Evolutionary conservation across 2,888 invertebrate species (phyloP).

Genomic region (Thalpophila matura): DNA sequence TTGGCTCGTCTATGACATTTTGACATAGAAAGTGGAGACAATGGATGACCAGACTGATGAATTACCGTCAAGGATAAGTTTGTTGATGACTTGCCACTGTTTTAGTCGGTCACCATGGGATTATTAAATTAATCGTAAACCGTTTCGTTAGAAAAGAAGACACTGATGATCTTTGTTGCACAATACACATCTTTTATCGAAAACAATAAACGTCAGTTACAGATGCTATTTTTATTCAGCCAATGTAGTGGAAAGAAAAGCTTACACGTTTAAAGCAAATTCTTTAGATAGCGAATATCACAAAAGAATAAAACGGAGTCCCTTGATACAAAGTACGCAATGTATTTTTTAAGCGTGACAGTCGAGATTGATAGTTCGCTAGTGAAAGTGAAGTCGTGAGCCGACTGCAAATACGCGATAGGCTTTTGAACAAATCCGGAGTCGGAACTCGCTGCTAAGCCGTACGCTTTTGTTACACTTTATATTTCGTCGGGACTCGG

Average conservation of each 20-base stretch:
- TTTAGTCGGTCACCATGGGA: background rate
- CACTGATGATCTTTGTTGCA: background rate
- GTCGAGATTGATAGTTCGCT: slow-evolving; percentile 77
- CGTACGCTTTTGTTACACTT: slow-evolving; percentile 54
- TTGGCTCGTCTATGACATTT: slow-evolving; percentile 19
- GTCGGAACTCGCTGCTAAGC: slow-evolving; percentile 58
- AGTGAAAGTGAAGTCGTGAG: slow-evolving; percentile 83
- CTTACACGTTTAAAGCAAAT: slow-evolving; percentile 40
- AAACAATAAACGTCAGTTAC: slow-evolving; percentile 10
- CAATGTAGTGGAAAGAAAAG: slow-evolving; percentile 23
- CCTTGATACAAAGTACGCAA: slow-evolving; percentile 67
- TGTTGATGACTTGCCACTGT: slow-evolving; percentile 14
- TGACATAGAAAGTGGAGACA: slow-evolving; percentile 50
- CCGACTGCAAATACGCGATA: slow-evolving; percentile 71
- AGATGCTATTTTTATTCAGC: slow-evolving; percentile 28
- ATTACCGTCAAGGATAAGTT: slow-evolving; percentile 34
- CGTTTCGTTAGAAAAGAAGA: no score
- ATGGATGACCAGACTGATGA: slow-evolving; percentile 41
- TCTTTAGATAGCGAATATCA: slow-evolving; percentile 50
- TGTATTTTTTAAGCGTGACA: slow-evolving; percentile 76
- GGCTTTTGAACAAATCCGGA: slow-evolving; percentile 70
- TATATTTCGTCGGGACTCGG: slow-evolving; percentile 52
- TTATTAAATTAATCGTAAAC: no score
- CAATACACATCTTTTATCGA: slow-evolving; percentile 5
- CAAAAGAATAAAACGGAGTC: slow-evolving; percentile 60